phyloP scores from a whole-genome alignment of 2,797 vertebrate genomes.

The Lithobates pipiens region DNA sequence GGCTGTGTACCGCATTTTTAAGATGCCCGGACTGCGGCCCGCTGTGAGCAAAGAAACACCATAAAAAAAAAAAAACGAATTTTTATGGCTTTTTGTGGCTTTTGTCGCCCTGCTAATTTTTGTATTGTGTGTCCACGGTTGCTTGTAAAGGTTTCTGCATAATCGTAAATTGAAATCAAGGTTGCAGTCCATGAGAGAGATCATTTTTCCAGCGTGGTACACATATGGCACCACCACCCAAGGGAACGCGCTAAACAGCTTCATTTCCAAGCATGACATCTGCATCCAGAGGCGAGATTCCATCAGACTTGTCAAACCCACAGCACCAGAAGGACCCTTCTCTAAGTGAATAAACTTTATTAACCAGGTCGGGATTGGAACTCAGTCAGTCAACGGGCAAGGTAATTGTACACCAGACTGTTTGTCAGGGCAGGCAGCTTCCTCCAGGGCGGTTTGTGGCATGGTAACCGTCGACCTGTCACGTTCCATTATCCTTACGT shows the following conservation, averaged over 20 bases:
- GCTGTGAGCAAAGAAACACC: too few species aligned
- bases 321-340: slow-evolving; percentile 23
- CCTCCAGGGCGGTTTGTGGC: slow-evolving; percentile 68
- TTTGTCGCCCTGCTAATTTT: too few species aligned
- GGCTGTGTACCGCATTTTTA: too few species aligned
- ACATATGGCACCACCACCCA: slow-evolving; percentile 48
- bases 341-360: slow-evolving; percentile 57
- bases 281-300: slow-evolving; percentile 20
- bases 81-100: too few species aligned
- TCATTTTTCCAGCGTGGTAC: not conserved
- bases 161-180: slow-evolving; percentile 27
- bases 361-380: slow-evolving; percentile 41
- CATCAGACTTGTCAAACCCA: slow-evolving; percentile 49
- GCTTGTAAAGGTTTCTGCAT: not conserved
- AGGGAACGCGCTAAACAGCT: slow-evolving; percentile 33
- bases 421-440: slow-evolving; percentile 64
- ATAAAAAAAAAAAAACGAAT: too few species aligned
- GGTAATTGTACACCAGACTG: slow-evolving; percentile 65
- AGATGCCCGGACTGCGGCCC: too few species aligned
- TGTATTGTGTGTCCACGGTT: too few species aligned
- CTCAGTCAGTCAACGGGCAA: slow-evolving; percentile 62
- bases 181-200: slow-evolving; percentile 27
- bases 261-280: slow-evolving; percentile 11
- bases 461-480: slow-evolving; percentile 68
- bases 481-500: slow-evolving; percentile 66